phyloP scores from a whole-genome alignment of 2,888 invertebrate species.

The Synergus laeviventris region DNA sequence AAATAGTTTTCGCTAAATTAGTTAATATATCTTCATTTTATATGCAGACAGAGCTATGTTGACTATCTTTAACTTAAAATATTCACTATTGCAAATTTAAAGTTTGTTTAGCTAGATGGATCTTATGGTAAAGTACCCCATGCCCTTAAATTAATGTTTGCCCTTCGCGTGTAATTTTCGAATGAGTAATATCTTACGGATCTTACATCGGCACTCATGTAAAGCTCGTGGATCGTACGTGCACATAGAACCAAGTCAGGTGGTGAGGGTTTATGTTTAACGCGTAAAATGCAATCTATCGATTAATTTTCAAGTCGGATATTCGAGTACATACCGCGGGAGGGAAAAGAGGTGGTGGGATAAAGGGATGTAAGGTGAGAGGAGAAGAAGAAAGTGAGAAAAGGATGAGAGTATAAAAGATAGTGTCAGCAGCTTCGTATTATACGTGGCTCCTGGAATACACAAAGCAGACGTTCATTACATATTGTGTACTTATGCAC shows the following conservation, averaged over 20 bases:
- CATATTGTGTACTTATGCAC: not conserved
- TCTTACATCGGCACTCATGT: not conserved
- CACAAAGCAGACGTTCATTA: not conserved
- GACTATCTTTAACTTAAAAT: too few relatives aligned
- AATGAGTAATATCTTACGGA: not conserved
- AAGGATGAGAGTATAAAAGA: slow-evolving; percentile 39
- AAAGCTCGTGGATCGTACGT: slow-evolving; percentile 41
- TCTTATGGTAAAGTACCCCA: too few relatives aligned
- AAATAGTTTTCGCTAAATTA: too few relatives aligned
- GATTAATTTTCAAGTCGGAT: slow-evolving; percentile 65
- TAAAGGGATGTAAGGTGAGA: slow-evolving; percentile 10
- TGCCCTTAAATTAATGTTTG: too few relatives aligned
- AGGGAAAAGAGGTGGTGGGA: slow-evolving; percentile 52
- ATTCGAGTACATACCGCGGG: slow-evolving; percentile 51
- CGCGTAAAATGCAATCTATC: slow-evolving; percentile 70
- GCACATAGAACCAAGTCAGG: slow-evolving; percentile 65
- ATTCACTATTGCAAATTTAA: too few relatives aligned
- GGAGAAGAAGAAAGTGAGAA: slow-evolving; percentile 41
- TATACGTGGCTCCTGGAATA: not conserved
- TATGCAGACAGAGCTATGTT: too few relatives aligned
- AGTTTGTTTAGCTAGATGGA: too few relatives aligned
- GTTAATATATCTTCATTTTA: too few relatives aligned
- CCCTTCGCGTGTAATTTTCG: too few relatives aligned
- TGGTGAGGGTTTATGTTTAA: slow-evolving; percentile 64
- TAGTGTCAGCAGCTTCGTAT: not conserved